Conservation (phyloP, 2,888 invertebrate species). For the Linnaemya tessellans region DNA sequence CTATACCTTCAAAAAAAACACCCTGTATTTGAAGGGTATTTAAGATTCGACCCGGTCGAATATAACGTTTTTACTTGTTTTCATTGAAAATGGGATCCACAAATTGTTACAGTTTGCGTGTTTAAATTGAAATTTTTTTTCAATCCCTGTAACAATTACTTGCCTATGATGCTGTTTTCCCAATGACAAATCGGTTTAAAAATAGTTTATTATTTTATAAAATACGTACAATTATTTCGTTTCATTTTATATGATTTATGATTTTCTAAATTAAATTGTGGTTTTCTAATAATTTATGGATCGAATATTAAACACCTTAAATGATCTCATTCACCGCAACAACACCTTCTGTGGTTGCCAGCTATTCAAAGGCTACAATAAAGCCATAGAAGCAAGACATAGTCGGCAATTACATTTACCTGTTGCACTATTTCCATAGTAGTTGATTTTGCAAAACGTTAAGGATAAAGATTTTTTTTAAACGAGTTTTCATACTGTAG, state of each 20-base stretch:
- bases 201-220: constrained; percentile 61
- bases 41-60: too few species aligned
- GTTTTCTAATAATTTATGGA: constrained; percentile 53
- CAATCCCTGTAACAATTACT: background rate
- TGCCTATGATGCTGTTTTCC: background rate
- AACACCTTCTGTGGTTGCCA: constrained; percentile 53
- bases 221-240: constrained; percentile 4
- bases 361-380: background rate
- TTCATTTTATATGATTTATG: constrained; percentile 47
- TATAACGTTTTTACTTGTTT: too few species aligned
- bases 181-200: constrained; percentile 69
- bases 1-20: too few species aligned
- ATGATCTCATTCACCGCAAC: constrained; percentile 61
- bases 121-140: background rate
- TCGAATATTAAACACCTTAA: constrained; percentile 42
- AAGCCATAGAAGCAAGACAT: background rate
- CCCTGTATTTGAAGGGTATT: too few species aligned
- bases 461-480: too few species aligned
- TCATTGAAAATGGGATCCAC: too few species aligned
- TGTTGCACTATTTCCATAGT: too few species aligned
- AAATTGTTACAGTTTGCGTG: too few species aligned
- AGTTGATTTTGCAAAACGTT: too few species aligned
- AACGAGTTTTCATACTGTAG: too few species aligned
- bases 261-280: constrained; percentile 35
- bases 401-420: too few species aligned